Percentiles rank a stretch among this genome's conserved stretches.
Evolutionary conservation across 64 coral and sea anemone species (phyloP).

Genomic region (Orbicella faveolata): DNA sequence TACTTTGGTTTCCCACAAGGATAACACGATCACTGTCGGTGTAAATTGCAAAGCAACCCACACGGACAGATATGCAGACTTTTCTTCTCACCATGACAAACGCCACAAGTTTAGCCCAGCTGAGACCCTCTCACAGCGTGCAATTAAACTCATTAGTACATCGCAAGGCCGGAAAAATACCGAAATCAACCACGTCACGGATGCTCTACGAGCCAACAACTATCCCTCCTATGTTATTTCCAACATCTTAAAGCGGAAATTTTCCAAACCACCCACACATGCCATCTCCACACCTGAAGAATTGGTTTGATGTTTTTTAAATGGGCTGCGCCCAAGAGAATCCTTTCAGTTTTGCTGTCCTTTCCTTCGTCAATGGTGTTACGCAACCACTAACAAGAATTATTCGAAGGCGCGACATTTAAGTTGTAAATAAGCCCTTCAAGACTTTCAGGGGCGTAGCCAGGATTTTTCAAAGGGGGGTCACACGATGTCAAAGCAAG

Average conservation of each 20-base stretch:
- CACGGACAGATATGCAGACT: neutral
- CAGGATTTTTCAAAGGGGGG: too few species aligned
- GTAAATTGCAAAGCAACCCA: neutral
- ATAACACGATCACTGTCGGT: neutral
- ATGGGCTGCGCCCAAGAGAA: too few species aligned
- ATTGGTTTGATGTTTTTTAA: too few species aligned
- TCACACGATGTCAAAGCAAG: too few species aligned
- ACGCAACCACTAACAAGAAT: slow-evolving; percentile 11
- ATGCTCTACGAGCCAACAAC: too few species aligned
- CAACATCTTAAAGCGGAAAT: too few species aligned
- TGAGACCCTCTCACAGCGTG: neutral
- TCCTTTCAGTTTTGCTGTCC: too few species aligned
- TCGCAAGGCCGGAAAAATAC: neutral
- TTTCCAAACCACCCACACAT: too few species aligned
- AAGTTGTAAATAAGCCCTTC: slow-evolving; percentile 27
- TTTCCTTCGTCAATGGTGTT: neutral
- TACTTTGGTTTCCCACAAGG: neutral
- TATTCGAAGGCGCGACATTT: neutral
- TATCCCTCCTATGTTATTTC: too few species aligned
- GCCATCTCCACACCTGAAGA: too few species aligned
- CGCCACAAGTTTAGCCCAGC: neutral
- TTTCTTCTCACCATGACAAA: neutral
- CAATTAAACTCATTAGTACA: too few species aligned
- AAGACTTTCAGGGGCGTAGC: neutral
- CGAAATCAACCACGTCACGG: too few species aligned